Base-by-base conservation (phyloP, 37 sponge, comb jelly and placozoan species). In the Chondrilla cf. caribensis region DNA sequence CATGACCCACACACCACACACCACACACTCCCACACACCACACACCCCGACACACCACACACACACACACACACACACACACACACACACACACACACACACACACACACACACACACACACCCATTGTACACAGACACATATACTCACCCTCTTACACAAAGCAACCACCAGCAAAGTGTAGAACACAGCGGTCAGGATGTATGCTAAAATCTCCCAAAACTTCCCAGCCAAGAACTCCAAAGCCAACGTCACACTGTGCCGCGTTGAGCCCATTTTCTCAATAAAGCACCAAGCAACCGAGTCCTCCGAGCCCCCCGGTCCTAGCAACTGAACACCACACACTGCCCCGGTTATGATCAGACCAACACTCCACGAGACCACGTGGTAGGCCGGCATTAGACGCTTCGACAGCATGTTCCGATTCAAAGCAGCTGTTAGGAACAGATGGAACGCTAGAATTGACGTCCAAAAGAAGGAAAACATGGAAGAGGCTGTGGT, bases 381-480 rank as follows among this genome's bases (percentile, higher is more conserved):
- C 18, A 89, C 18, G 38, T 83, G 71, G 29, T 81, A 93, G 18
- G 3, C 7, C 29, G 43, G 33, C 65, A 90, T 73, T 33, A 90
- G 57, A 62, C 68, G 86, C 1, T 4, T 24, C 54, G 60, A 58
- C 4, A 83, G 24, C 0, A 39, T 33, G 11, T n/a, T 42, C 1
- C 77, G 62, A 14, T 84, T 44, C 38, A 65, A 73, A 28, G 89
- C 90, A 44, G 86, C 70, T 24, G 70, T 64, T 6, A 93, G 15
- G 38, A 70, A 83, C 33, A 93, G 81, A 76, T 89, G 72, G 44
- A 93, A 58, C 14, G 93, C 93, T 21, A 93, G 55, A 36, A 80
- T 78, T 9, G 82, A 14, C 3, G 90, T 93, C 87, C 87, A 89
- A 3, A 64, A 75, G 32, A 93, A 89, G 4, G 87, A 87, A 2